phyloP scores from a whole-genome alignment of 2,888 invertebrate genomes.

The Pecten maximus region DNA sequence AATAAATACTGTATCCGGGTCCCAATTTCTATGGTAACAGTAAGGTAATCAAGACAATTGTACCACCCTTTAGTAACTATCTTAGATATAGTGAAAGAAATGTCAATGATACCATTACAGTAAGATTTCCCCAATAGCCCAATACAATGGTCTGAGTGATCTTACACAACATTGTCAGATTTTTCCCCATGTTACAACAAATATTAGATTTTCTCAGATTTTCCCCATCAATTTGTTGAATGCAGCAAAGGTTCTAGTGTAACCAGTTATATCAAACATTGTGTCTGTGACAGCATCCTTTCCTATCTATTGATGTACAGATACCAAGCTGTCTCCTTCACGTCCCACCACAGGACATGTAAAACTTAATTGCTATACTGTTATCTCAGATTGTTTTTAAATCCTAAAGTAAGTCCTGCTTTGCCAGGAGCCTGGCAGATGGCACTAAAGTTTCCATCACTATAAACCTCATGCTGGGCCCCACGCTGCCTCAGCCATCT shows the following conservation, averaged over 20 bases:
- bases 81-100: too few relatives aligned
- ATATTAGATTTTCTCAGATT: too few relatives aligned
- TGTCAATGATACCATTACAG: too few relatives aligned
- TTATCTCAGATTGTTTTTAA: constrained; percentile 12
- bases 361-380: not conserved
- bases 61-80: too few relatives aligned
- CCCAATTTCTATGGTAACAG: too few relatives aligned
- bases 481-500: not conserved
- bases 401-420: not conserved
- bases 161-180: too few relatives aligned
- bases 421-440: not conserved
- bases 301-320: not conserved
- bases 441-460: not conserved
- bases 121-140: too few relatives aligned
- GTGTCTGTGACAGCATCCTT: not conserved
- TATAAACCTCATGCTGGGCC: not conserved
- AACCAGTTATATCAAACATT: not conserved
- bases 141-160: too few relatives aligned
- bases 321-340: not conserved
- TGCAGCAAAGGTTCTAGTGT: not conserved
- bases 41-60: too few relatives aligned
- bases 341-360: not conserved
- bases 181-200: too few relatives aligned
- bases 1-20: too few relatives aligned
- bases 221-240: not conserved